These are phyloP conservation scores for Dreissena polymorpha DNA, from an alignment of 1,140 invertebrate species.

Conservation along the genomic window DNA sequence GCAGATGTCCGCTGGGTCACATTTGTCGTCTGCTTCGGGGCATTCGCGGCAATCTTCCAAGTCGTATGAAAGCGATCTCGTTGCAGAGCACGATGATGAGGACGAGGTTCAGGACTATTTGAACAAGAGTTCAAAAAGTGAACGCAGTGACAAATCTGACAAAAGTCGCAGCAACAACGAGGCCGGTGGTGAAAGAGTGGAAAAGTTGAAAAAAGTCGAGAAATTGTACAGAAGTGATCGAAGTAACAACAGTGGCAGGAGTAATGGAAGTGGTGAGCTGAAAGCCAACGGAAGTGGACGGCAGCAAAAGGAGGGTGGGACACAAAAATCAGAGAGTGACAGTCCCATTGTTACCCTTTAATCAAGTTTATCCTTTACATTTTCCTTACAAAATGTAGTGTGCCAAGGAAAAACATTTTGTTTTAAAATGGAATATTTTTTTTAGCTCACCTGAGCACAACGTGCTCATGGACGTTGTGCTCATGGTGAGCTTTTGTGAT, in stretches of 20 bases:
- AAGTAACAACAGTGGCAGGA: slow-evolving; percentile 24
- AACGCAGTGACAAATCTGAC: slow-evolving; percentile 31
- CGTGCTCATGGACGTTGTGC: too few relatives aligned
- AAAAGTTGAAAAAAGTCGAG: slow-evolving; percentile 11
- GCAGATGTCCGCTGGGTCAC: slow-evolving; percentile 72
- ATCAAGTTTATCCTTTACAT: neutral
- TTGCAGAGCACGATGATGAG: slow-evolving; percentile 73
- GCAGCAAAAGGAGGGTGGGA: slow-evolving; percentile 22
- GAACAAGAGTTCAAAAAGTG: slow-evolving; percentile 53
- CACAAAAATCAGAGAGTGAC: slow-evolving; percentile 45
- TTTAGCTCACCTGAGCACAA: too few relatives aligned
- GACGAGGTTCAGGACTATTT: slow-evolving; percentile 76
- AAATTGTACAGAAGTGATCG: slow-evolving; percentile 14
- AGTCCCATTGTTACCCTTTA: slow-evolving; percentile 54
- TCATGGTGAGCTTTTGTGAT: too few relatives aligned
- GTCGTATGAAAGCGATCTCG: slow-evolving; percentile 73
- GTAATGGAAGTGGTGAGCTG: slow-evolving; percentile 32
- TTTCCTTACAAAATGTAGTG: neutral
- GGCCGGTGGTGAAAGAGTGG: slow-evolving; percentile 6
- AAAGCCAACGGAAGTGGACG: slow-evolving; percentile 31
- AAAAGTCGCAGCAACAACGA: slow-evolving; percentile 12
- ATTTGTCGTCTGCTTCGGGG: slow-evolving; percentile 58
- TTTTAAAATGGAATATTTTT: too few relatives aligned
- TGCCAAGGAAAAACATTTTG: too few relatives aligned
- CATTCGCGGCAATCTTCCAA: slow-evolving; percentile 69